Evolutionary conservation across 2,888 invertebrate species (phyloP).

Genomic region (Criorhina ranunculi): DNA sequence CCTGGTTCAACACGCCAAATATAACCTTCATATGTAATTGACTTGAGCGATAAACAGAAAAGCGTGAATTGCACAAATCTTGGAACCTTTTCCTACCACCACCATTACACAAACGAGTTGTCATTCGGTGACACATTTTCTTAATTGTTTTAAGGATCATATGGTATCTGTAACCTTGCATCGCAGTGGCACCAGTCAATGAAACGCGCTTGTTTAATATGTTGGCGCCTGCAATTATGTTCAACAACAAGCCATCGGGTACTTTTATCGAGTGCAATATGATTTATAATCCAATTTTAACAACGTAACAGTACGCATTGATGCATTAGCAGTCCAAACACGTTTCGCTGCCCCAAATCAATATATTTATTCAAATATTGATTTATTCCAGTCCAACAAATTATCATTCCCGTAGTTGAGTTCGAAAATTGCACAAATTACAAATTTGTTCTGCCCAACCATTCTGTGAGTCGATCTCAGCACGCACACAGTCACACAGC

Average conservation of each 20-base stretch:
- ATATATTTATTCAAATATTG: constrained; percentile 39
- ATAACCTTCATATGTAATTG: too few relatives aligned
- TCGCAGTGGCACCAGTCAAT: neutral
- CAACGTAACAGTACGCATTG: constrained; percentile 32
- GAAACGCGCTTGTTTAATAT: constrained; percentile 11
- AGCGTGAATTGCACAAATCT: too few relatives aligned
- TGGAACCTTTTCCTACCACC: too few relatives aligned
- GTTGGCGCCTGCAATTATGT: constrained; percentile 69
- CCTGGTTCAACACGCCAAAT: too few relatives aligned
- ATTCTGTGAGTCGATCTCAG: constrained; percentile 23
- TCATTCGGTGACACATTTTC: neutral
- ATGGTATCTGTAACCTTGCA: neutral
- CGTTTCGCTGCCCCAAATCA: constrained; percentile 25
- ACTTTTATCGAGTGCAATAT: constrained; percentile 54
- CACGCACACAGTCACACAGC: constrained; percentile 18
- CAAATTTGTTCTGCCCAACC: constrained; percentile 22
- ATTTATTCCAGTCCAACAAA: constrained; percentile 53
- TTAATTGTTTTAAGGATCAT: neutral
- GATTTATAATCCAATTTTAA: constrained; percentile 56
- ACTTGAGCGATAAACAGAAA: too few relatives aligned
- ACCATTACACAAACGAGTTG: neutral
- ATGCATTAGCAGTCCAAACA: constrained; percentile 44
- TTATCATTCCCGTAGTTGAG: constrained; percentile 40
- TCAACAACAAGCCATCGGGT: constrained; percentile 43
- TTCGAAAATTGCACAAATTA: constrained; percentile 25